Conservation (phyloP, 2,113 vertebrate species). For the Clupea harengus region DNA sequence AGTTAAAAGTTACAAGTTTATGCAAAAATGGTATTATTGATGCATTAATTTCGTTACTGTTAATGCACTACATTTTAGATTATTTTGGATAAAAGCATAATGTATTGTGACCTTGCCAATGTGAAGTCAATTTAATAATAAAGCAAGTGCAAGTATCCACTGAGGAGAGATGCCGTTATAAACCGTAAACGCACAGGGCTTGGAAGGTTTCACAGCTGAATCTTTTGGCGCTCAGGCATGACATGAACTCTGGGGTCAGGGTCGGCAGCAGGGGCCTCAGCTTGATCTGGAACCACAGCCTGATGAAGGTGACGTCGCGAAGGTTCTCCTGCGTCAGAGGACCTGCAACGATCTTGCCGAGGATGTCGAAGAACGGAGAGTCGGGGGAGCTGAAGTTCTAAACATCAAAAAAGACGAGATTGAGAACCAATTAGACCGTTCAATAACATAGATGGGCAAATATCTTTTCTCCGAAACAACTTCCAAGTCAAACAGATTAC, state of each 20-base stretch:
- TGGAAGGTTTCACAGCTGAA: conserved; percentile 72
- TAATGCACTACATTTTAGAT: too few relatives aligned
- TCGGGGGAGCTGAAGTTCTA: conserved; percentile 63
- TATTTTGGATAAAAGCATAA: not conserved
- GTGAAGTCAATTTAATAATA: fast-evolving
- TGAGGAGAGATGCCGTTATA: not conserved
- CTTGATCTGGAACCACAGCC: conserved; percentile 69
- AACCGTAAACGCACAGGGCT: conserved; percentile 59
- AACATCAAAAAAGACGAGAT: not conserved
- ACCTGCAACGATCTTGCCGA: conserved; percentile 42
- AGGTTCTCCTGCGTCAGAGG: conserved; percentile 56
- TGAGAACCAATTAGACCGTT: not conserved
- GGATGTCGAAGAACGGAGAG: conserved; percentile 54
- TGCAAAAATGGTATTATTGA: too few relatives aligned
- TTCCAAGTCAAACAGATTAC: too few relatives aligned
- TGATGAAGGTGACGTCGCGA: conserved; percentile 58
- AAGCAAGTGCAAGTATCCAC: not conserved
- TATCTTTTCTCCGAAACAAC: too few relatives aligned
- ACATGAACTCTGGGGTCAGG: conserved; percentile 53
- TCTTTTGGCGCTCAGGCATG: conserved; percentile 71
- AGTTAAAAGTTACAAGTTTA: too few relatives aligned
- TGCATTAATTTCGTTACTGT: too few relatives aligned
- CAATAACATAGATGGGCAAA: too few relatives aligned
- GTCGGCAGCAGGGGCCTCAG: conserved; percentile 61
- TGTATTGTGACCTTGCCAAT: not conserved